Evolutionary conservation across 2,113 vertebrate species (phyloP), one percentile per base, ranked within the genome.

Genomic region (Mesembrinibis cayennensis): DNA sequence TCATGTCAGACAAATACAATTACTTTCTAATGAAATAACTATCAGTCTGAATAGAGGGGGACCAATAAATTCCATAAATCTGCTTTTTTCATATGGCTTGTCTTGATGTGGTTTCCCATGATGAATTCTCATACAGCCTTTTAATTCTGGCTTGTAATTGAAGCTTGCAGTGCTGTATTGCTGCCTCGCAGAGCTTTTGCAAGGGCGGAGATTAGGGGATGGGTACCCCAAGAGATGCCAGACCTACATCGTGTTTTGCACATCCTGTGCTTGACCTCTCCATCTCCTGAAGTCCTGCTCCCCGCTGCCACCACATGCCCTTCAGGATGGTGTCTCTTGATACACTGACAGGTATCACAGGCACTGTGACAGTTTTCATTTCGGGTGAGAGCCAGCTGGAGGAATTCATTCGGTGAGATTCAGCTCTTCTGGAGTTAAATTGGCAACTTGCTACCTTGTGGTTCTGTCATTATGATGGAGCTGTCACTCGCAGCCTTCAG

Each of bases 391-490:
- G 62, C 58, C 72, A 77, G 76, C 49, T 76, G 58, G 45, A 65
- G 38, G 27, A 20, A 26, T 61, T 65, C 19, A 16, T 53, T 73
- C 29, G 16, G 36, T 20, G 50, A 58, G 10, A 25, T 66, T 70
- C 6, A 13, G 23, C n/a, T 17, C 38, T 79, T 66, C 30, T 36
- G 61, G 34, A 53, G 11, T 49, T 15, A 19, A 50, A 63, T 0
- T 23, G 55, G 56, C 0, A 1, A 14, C 34, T 4, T 5, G 36
- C 6, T 27, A 36, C 15, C 42, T 16, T 4, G 0, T 36, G 32
- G 32, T 34, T 56, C 58, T 1, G 0, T 32, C 1, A 0, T 18
- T n/a, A 2, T n/a, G 56, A 40, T 3, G 4, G 82, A 66, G 36
- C 16, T 74, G 74, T 58, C 72, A 40, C 76, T 66, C 4, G 0